Percentiles rank a stretch among this genome's conserved stretches.
phyloP scores from a whole-genome alignment of 2,888 invertebrate species.

The Drosophila mayaguana region DNA sequence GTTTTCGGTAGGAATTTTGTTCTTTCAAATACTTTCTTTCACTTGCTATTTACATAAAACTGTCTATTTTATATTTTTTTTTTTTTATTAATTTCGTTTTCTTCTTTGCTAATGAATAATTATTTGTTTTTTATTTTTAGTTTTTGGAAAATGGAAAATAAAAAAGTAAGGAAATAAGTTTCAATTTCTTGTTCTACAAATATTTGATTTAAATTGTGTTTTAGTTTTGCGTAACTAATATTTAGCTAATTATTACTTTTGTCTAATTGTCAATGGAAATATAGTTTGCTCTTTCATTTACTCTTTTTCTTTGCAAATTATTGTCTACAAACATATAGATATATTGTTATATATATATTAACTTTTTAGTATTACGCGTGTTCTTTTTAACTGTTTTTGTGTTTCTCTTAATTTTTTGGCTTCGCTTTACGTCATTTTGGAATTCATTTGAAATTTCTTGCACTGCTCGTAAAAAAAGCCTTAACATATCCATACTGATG shows the following conservation, averaged over 20 bases:
- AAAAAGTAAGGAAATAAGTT: constrained; percentile 21
- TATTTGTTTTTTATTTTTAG: constrained; percentile 8
- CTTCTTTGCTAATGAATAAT: constrained; percentile 16
- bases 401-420: constrained; percentile 34
- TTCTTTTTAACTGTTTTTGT: constrained; percentile 5
- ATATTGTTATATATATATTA: constrained; percentile 31
- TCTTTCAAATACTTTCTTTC: constrained; percentile 64
- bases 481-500: constrained; percentile 20
- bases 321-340: constrained; percentile 78
- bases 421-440: constrained; percentile 20
- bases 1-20: constrained; percentile 79
- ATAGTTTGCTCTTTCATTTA: constrained; percentile 36
- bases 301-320: constrained; percentile 63
- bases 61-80: constrained; percentile 25
- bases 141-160: constrained; percentile 15
- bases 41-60: constrained; percentile 72
- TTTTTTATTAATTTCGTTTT: constrained; percentile 20
- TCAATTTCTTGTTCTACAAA: constrained; percentile 34
- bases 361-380: constrained; percentile 38
- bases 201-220: constrained; percentile 44
- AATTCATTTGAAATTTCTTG: constrained; percentile 24
- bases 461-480: constrained; percentile 1
- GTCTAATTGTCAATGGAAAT: constrained; percentile 56
- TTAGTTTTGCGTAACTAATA: constrained; percentile 42
- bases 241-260: constrained; percentile 60